Evolutionary conservation across 2,888 invertebrate genomes (phyloP).

Genomic region (Stictocephala bisonia): DNA sequence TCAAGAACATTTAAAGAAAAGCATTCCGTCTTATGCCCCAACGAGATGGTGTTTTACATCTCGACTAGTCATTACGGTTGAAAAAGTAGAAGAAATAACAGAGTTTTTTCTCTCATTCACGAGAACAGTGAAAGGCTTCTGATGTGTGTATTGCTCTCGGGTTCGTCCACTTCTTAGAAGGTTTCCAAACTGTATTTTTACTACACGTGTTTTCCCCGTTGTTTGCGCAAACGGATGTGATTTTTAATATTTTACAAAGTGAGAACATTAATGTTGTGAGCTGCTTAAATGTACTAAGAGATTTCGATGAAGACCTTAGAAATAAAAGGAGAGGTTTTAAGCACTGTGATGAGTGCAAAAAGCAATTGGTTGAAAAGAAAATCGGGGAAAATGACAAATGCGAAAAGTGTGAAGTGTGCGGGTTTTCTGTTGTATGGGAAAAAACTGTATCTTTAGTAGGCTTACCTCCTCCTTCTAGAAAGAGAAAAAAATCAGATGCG

Average conservation of each 20-base stretch:
- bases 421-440: constrained; percentile 9
- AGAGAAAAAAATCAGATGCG: background rate
- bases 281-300: constrained; percentile 11
- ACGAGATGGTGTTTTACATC: constrained; percentile 36
- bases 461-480: background rate
- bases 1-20: constrained; percentile 41
- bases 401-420: constrained; percentile 4
- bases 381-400: constrained; percentile 9
- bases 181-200: constrained; percentile 30
- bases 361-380: no score
- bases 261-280: no score
- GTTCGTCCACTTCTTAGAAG: constrained; percentile 11
- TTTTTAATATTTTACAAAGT: no score
- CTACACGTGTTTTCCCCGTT: no score
- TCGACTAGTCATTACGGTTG: background rate
- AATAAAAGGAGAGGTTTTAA: constrained; percentile 17
- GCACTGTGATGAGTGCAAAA: constrained; percentile 6
- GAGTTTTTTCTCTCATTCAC: constrained; percentile 11
- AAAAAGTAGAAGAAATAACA: background rate
- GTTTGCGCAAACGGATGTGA: no score
- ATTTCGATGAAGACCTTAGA: constrained; percentile 18
- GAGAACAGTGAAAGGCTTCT: background rate
- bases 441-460: background rate
- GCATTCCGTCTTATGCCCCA: constrained; percentile 6
- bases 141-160: constrained; percentile 9